Conservation (phyloP, 2,113 vertebrate species). For the Scartelaos histophorus region DNA sequence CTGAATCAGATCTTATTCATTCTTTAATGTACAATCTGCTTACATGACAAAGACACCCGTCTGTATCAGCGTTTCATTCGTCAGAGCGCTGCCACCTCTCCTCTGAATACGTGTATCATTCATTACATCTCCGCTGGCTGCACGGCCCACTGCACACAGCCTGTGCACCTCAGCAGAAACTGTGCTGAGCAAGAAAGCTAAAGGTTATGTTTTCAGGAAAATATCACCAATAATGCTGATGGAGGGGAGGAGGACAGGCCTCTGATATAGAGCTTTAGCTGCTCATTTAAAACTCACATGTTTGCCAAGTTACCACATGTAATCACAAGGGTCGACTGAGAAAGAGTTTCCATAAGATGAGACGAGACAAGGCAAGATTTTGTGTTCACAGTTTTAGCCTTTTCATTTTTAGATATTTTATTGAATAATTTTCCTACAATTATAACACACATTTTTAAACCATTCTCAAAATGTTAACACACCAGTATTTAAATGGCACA, state of each 20-base stretch:
- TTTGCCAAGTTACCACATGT: neutral
- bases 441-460: no score
- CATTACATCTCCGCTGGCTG: slow-evolving; percentile 17
- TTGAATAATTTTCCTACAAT: no score
- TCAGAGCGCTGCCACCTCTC: slow-evolving; percentile 5
- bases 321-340: neutral
- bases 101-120: slow-evolving; percentile 17
- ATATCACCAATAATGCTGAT: slow-evolving; percentile 31
- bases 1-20: neutral
- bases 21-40: neutral
- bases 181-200: slow-evolving; percentile 39
- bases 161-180: slow-evolving; percentile 38
- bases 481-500: no score
- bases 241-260: neutral
- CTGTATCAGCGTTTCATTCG: slow-evolving; percentile 12
- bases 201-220: slow-evolving; percentile 36
- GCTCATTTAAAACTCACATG: slow-evolving; percentile 5
- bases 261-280: slow-evolving; percentile 4
- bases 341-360: no score
- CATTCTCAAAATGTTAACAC: no score
- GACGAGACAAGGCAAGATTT: no score
- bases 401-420: no score
- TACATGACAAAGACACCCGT: slow-evolving; percentile 5
- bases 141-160: neutral
- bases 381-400: no score